Conservation (phyloP, 2,797 vertebrate species). For the Rhinatrema bivittatum region DNA sequence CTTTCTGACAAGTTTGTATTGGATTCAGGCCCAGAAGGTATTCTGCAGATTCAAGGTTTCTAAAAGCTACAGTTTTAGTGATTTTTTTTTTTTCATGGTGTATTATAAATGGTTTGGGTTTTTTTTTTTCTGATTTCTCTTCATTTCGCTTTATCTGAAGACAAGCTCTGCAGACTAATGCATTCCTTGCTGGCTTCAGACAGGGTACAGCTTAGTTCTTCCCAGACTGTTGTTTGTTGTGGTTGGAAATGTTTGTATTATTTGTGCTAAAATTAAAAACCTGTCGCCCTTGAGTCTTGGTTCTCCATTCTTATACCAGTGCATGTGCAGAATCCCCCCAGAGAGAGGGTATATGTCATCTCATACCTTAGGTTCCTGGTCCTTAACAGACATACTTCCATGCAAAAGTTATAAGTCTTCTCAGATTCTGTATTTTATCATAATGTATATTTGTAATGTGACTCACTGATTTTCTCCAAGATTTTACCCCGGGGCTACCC, state of each 20-base stretch:
- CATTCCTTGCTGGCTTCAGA: constrained; percentile 17
- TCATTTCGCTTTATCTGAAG: constrained; percentile 20
- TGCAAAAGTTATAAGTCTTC: no score
- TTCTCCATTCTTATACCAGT: neutral
- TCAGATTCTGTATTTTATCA: no score
- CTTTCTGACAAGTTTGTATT: constrained; percentile 47
- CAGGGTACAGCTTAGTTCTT: constrained; percentile 6
- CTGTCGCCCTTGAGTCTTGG: neutral
- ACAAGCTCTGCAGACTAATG: constrained; percentile 23
- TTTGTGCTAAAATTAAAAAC: neutral
- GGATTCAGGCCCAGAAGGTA: constrained; percentile 41
- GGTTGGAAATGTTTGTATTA: neutral
- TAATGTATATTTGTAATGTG: no score
- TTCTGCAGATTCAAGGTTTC: constrained; percentile 35
- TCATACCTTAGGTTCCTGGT: no score
- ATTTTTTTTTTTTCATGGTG: constrained; percentile 27
- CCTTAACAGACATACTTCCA: no score
- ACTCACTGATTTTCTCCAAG: no score
- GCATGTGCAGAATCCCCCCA: no score
- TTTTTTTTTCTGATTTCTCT: constrained; percentile 32
- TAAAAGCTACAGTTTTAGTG: constrained; percentile 35
- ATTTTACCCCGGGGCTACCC: no score
- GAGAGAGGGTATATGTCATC: no score
- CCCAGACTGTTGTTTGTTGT: neutral
- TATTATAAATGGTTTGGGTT: constrained; percentile 34